Base-by-base conservation (phyloP, 1,140 invertebrate species). In the Diorhabda elongata region DNA sequence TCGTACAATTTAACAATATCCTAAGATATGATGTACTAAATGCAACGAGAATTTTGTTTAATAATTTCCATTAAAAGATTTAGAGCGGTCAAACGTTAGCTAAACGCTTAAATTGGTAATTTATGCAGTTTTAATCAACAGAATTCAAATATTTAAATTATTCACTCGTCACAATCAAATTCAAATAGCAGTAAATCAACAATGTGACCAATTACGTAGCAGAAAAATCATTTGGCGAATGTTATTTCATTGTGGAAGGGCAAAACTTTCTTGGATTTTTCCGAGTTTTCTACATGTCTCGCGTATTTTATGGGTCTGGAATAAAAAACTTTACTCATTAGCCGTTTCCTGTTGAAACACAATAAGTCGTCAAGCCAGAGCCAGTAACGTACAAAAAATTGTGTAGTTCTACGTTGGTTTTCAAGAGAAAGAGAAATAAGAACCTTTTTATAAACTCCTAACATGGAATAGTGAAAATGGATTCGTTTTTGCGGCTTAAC, bases 281-380 rank as follows among this genome's bases (percentile, higher is more conserved):
- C n/a, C 47, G 47, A 52, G 47, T 52, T 52, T 52, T 52, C 47
- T 52, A 52, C 47, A 52, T 52, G 47, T 52, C 47, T 52, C 47
- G 47, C 47, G 47, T 52, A 52, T 52, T 52, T 52, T 52, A 52
- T 52, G n/a, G 47, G 6, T 52, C n/a, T 52, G 47, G n/a, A 52
- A 52, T 52, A 52, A 52, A 52, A 52, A 52, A 52, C 47, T 52
- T 52, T 52, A 52, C 47, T 52, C 47, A 52, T 52, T 52, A 52
- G 47, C 47, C 47, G 4, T 52, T 52, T 52, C 47, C 47, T 52
- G 47, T 6, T 6, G 47, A n/a, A 52, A 52, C 47, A 52, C 47
- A 52, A 52, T 52, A 52, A 52, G 47, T 52, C 47, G 47, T 52
- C n/a, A 52, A 52, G 47, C 47, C 47, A 52, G 47, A 52, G 47